Evolutionary conservation across 2,888 invertebrate genomes (phyloP).

Genomic region (Ethmia dodecea): DNA sequence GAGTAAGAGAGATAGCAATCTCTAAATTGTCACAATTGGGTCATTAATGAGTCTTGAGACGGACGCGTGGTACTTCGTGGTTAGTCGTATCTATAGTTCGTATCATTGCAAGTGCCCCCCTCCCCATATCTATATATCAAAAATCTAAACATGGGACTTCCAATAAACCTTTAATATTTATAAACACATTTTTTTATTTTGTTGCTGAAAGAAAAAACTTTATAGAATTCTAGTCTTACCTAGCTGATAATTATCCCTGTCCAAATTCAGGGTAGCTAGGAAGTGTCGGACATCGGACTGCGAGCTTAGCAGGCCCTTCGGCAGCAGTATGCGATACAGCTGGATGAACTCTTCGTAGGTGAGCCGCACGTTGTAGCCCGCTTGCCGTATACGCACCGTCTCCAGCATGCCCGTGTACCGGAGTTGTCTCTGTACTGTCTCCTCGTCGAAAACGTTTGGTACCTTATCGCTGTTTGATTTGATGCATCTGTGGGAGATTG

Average conservation of each 20-base stretch:
- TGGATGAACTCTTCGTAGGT: slow-evolving; percentile 97
- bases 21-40: too few species aligned
- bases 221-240: too few species aligned
- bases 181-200: too few species aligned
- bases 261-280: slow-evolving; percentile 88
- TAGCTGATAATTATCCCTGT: slow-evolving; percentile 94
- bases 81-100: too few species aligned
- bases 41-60: too few species aligned
- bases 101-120: too few species aligned
- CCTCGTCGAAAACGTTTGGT: slow-evolving; percentile 95
- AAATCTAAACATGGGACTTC: too few species aligned
- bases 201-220: too few species aligned
- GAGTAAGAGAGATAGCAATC: too few species aligned
- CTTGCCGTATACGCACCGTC: slow-evolving; percentile 95
- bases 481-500: slow-evolving; percentile 88
- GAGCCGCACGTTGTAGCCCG: slow-evolving; percentile 95
- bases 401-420: slow-evolving; percentile 98
- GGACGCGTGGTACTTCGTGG: too few species aligned
- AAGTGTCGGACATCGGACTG: slow-evolving; percentile 92
- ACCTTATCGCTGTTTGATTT: slow-evolving; percentile 97
- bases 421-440: slow-evolving; percentile 90
- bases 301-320: slow-evolving; percentile 90
- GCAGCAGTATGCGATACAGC: slow-evolving; percentile 92
- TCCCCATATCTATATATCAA: too few species aligned
- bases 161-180: too few species aligned